Base-by-base conservation (phyloP, 2,888 invertebrate species). In the Drosophila anomalipes region DNA sequence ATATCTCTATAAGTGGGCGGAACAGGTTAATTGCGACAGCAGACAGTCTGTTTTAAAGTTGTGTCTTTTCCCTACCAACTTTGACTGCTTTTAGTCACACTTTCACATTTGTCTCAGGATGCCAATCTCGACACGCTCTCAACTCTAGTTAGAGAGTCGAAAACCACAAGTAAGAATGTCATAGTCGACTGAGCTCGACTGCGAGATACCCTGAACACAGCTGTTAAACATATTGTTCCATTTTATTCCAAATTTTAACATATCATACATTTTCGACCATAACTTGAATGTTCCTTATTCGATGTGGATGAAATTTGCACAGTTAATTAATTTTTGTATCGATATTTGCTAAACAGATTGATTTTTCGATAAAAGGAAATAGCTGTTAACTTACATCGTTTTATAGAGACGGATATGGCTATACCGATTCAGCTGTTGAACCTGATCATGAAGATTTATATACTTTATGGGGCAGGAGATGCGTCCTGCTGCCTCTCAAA, bases 151-250 rank as follows among this genome's bases (percentile, higher is more conserved):
- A 26, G 9, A 16, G 26, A 16, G 16, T 16, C 7, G 9, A 47
- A 16, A 22, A 26, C 26, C 16, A 7, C 2, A 26, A 16, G 26
- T 26, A 47, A 16, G 26, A 1, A 47, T 4, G 16, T 47, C 1
- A 26, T 16, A 26, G 26, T 9, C 26, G 22, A 47, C 1, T 2
- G 16, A 4, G 26, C 26, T 47, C 16, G 47, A 28, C 47, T 47
- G 16, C 4, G 9, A 47, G 1, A 26, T 9, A 47, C 47, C 26
- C 26, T 26, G 14, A 0, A 7, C 7, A 14, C 14, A 26, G 2
- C 7, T 47, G 7, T 1, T 0, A 16, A 26, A 0, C 4, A 26
- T 26, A 26, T 22, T 22, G 0, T 3, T 12, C 12, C 0, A 3
- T 9, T 12, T 12, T n/a, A 12, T 2, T 44, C 12, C n/a, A n/a